Evolutionary conservation across 2,797 vertebrate genomes (phyloP), one percentile per base, ranked within the genome.

Genomic region (Peromyscus eremicus): DNA sequence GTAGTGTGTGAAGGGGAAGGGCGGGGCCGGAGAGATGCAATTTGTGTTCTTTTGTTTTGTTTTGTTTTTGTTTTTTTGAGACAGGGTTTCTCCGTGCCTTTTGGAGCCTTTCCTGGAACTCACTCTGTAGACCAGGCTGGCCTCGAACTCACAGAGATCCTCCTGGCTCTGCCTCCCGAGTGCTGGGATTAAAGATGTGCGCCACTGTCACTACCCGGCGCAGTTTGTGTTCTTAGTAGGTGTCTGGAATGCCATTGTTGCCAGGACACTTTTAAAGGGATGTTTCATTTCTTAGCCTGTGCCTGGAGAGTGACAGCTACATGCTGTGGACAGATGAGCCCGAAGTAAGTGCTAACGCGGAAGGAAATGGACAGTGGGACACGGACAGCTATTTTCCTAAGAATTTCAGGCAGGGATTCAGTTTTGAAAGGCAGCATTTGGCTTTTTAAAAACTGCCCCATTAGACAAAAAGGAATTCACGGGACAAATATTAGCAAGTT

Each of bases 401-500:
- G 80, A 68, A 46, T 40, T 80, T 86, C 94, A 71, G 32, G 32
- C n/a, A 40, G 32, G n/a, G 2, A 0, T 95, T 55, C 49, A 19
- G 40, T 84, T 87, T n/a, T 84, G 73, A 62, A 62, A 73, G 57
- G 57, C 10, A 64, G 7, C 29, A 10, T 92, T 55, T 86, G 64
- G 62, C 52, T 81, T 91, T 83, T 97, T 97, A 94, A 88, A 81
- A 81, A 97, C 68, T 76, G n/a, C 64, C 46, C 9, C 55, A 52
- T 89, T 92, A 76, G 29, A 55, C 73, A 87, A 92, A 94, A 94
- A 89, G 77, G 16, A 89, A 82, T 86, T 79, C 21, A 73, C 37
- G 81, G 55, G 96, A 87, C 77, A 95, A 75, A 75, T 96, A 91
- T 64, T 92, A 94, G 94, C 96, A 81, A 64, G 83, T 87, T 93